Conservation (phyloP, 2,888 invertebrate species). For the Rhamnusium bicolor region DNA sequence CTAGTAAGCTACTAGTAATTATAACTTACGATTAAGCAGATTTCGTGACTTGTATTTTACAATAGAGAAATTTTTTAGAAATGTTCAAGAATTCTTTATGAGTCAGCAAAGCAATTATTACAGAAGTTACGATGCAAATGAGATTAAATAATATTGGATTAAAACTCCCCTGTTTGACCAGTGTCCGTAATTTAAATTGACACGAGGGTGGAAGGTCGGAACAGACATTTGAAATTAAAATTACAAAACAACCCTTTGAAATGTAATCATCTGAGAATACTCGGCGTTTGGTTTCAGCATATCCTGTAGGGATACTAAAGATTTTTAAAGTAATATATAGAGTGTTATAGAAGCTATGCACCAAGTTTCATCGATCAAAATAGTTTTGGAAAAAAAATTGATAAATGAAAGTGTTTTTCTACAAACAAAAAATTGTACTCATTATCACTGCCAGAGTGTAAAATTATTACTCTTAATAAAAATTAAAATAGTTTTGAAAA, state of each 20-base stretch:
- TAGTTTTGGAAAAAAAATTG: too few species aligned
- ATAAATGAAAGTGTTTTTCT: too few species aligned
- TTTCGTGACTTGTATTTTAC: not conserved
- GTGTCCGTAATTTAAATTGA: slow-evolving; percentile 15
- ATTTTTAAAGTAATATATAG: not conserved
- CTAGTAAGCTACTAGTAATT: too few species aligned
- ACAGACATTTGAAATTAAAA: slow-evolving; percentile 12
- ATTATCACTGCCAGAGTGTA: too few species aligned
- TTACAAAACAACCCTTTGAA: slow-evolving; percentile 16
- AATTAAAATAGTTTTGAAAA: too few species aligned
- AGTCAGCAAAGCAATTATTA: not conserved
- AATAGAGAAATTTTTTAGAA: not conserved
- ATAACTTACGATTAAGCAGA: too few species aligned
- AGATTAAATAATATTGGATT: slow-evolving; percentile 5
- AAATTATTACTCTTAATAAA: too few species aligned
- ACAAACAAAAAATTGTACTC: too few species aligned
- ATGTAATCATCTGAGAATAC: slow-evolving; percentile 19
- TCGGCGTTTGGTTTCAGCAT: not conserved
- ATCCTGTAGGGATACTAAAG: not conserved
- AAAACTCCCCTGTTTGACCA: slow-evolving; percentile 15
- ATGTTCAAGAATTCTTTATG: not conserved
- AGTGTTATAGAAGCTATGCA: too few species aligned
- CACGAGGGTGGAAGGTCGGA: slow-evolving; percentile 1
- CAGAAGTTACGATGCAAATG: not conserved
- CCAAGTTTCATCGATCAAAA: too few species aligned